Base-by-base conservation (phyloP, 1,140 invertebrate genomes). In the Episyrphus balteatus region DNA sequence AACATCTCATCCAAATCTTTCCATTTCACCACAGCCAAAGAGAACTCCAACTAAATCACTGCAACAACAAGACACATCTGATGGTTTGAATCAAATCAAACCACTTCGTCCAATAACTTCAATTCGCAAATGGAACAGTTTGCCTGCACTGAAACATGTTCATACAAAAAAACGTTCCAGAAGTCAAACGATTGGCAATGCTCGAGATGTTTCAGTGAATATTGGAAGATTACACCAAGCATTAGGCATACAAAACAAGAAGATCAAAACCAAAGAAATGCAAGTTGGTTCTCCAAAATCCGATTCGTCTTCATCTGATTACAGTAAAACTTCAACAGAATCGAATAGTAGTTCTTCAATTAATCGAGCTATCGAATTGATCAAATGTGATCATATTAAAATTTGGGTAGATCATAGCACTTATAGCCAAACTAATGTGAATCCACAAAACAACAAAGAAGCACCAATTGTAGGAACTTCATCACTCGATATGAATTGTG, bases 1-100 rank as follows among this genome's bases (percentile, higher is more conserved):
- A 13, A 51, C 50, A 40, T 68, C 65, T 11, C 65, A 67, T 39
- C 62, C 62, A 6, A 58, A 56, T 63, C 70, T 64, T 17, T 69
- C 52, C 49, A 58, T 56, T 44, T 62, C 59, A 14, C 61, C 52
- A 46, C 51, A 47, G 60, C 62, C 21, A 50, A 52, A n/a, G 57
- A 59, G 44, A 59, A 62, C 40, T 33, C 48, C 10, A 45, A 31
- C 0, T 36, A 48, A 10, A n/a, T 31, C n/a, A n/a, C n/a, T 11
- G 15, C 3, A 9, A 17, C 6, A 31, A 14, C 10, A 12, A 36
- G 10, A 34, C 13, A 11, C 14, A 17, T 44, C 13, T 13, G 17
- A 30, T 33, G 11, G 31, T 44, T 5, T 34, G 33, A 11, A 8
- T 44, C 12, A n/a, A 11, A 36, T n/a, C 3, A 43, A 43, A 14